A percentile compares a stretch with the other conserved stretches of the same genome.
Conservation (phyloP, 2,797 vertebrate species). For the Rhinatrema bivittatum region DNA sequence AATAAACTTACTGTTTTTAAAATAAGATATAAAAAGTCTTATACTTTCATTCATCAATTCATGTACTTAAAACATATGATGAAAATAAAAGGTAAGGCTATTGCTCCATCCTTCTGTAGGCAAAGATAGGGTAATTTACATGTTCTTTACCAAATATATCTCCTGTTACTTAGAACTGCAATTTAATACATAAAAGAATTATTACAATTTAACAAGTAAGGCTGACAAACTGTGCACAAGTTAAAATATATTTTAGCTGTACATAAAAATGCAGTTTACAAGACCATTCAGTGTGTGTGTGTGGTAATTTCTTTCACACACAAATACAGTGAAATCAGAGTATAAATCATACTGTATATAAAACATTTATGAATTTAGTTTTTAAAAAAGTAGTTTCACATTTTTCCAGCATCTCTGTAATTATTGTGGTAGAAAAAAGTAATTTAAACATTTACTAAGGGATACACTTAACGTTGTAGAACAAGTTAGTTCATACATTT, state of each 20-base stretch:
- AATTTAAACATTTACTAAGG: slow-evolving; percentile 51
- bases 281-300: slow-evolving; percentile 41
- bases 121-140: slow-evolving; percentile 50
- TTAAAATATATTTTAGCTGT: slow-evolving; percentile 63
- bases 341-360: too few species aligned
- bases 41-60: slow-evolving; percentile 32
- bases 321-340: slow-evolving; percentile 50
- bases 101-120: slow-evolving; percentile 71
- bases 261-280: slow-evolving; percentile 53
- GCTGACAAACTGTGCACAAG: slow-evolving; percentile 57
- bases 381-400: slow-evolving; percentile 27
- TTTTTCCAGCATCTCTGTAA: slow-evolving; percentile 51
- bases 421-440: slow-evolving; percentile 34
- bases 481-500: too few species aligned
- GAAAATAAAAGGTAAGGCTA: slow-evolving; percentile 67
- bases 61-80: too few species aligned
- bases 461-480: too few species aligned
- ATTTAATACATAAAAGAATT: slow-evolving; percentile 50
- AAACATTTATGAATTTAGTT: slow-evolving; percentile 41
- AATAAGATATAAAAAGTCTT: slow-evolving; percentile 43
- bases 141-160: slow-evolving; percentile 61
- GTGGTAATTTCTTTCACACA: slow-evolving; percentile 36
- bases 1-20: slow-evolving; percentile 26
- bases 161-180: slow-evolving; percentile 53
- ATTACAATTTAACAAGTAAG: slow-evolving; percentile 59